These are phyloP conservation scores for Synchiropus splendidus DNA, from an alignment of 2,113 vertebrate genomes.

Conservation along the genomic window DNA sequence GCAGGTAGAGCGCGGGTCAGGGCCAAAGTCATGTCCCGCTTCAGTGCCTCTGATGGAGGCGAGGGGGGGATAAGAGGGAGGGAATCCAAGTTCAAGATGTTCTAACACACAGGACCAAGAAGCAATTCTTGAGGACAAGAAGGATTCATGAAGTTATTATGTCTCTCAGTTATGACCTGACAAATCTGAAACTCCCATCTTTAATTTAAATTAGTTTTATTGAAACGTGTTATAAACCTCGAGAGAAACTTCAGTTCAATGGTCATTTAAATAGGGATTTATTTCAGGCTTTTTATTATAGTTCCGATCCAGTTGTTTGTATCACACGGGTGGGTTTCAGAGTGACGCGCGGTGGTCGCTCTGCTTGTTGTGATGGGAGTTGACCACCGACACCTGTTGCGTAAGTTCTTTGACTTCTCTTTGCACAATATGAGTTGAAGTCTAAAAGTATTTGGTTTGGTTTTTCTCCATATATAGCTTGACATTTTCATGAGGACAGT, in stretches of 20 bases:
- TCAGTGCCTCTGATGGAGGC: conserved; percentile 24
- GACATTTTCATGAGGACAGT: too few species aligned
- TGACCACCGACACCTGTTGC: too few species aligned
- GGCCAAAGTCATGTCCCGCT: conserved; percentile 63
- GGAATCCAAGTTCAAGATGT: conserved; percentile 59
- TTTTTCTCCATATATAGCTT: too few species aligned
- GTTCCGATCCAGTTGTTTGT: too few species aligned
- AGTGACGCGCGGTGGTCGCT: too few species aligned
- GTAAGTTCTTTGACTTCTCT: too few species aligned
- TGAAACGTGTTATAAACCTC: neutral
- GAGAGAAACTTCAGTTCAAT: neutral
- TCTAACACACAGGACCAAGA: neutral
- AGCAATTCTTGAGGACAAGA: neutral
- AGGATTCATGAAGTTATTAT: neutral
- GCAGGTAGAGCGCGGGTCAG: conserved; percentile 58
- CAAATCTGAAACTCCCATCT: too few species aligned
- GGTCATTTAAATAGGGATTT: neutral
- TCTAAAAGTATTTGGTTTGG: too few species aligned
- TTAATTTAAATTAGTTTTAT: neutral
- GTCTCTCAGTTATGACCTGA: neutral
- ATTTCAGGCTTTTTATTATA: conserved; percentile 1
- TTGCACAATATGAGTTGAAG: too few species aligned
- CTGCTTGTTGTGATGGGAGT: too few species aligned
- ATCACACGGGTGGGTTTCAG: too few species aligned
- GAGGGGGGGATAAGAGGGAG: conserved; percentile 12